Evolutionary conservation across 1,140 invertebrate genomes (phyloP).

Genomic region (Penaeus japonicus): DNA sequence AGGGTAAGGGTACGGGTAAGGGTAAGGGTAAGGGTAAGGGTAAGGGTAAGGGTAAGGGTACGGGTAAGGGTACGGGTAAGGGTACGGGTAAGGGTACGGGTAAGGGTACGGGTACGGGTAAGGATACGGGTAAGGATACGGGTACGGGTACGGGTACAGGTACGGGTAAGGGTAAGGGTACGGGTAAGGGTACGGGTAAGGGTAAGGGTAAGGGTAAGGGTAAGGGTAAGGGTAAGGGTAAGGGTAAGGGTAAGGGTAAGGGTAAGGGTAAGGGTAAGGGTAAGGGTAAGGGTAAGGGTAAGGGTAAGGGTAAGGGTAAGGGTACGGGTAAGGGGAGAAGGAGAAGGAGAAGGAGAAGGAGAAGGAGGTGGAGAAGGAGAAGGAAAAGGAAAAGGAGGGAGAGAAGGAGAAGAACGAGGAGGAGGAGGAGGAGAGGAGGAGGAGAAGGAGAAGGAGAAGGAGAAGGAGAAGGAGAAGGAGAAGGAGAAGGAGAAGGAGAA

Average conservation of each 20-base stretch:
- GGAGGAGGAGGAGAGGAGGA: not conserved
- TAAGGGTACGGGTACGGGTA: no score
- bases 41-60: no score
- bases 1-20: no score
- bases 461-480: not conserved
- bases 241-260: not conserved
- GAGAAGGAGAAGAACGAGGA: not conserved
- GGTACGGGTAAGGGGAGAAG: not conserved
- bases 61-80: no score
- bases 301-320: not conserved
- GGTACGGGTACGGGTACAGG: no score
- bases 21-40: no score
- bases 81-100: no score
- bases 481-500: not conserved
- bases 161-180: no score
- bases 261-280: not conserved
- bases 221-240: no score
- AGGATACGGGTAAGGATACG: no score
- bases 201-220: no score
- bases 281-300: not conserved
- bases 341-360: not conserved
- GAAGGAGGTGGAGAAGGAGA: not conserved
- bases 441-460: not conserved
- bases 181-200: no score
- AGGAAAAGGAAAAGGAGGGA: not conserved